Percentiles rank a stretch among this genome's conserved stretches.
phyloP scores from a whole-genome alignment of 1,140 invertebrate genomes.

The Oncopodura yosiiana region DNA sequence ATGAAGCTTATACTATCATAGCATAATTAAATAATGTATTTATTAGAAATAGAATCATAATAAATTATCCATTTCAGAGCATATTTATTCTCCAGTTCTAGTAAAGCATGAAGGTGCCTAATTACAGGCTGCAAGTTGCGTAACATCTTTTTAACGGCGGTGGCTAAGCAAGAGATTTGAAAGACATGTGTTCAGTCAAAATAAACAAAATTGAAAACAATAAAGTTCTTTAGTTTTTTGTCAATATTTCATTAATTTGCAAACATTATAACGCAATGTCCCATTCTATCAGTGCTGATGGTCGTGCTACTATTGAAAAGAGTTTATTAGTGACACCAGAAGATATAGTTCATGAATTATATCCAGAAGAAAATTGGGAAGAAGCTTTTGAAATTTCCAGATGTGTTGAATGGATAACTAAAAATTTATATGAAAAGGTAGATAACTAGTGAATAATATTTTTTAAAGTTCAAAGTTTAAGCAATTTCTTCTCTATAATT shows the following conservation, averaged over 20 bases:
- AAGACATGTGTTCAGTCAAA: background rate
- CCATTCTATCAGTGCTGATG: constrained; percentile 10
- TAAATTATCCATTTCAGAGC: too few relatives aligned
- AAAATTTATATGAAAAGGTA: constrained; percentile 56
- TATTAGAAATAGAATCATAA: too few relatives aligned
- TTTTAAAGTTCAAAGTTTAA: background rate
- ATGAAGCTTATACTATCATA: too few relatives aligned
- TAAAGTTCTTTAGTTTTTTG: too few relatives aligned
- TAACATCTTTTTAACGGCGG: too few relatives aligned
- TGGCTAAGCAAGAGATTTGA: too few relatives aligned
- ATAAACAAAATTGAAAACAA: background rate
- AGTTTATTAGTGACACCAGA: background rate
- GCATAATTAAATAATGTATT: too few relatives aligned
- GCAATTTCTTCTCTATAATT: background rate
- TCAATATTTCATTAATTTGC: background rate
- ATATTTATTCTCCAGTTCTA: too few relatives aligned
- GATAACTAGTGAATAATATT: constrained; percentile 29
- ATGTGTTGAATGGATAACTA: constrained; percentile 56
- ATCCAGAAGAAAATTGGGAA: constrained; percentile 12
- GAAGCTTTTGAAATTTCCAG: constrained; percentile 45
- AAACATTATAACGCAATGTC: background rate
- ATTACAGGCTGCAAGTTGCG: too few relatives aligned
- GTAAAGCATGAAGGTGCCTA: too few relatives aligned
- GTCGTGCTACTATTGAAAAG: constrained; percentile 24
- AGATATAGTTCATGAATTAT: background rate